Percentiles rank a stretch among this genome's conserved stretches.
phyloP scores from a whole-genome alignment of 2,888 invertebrate genomes.

The Villa cingulata region DNA sequence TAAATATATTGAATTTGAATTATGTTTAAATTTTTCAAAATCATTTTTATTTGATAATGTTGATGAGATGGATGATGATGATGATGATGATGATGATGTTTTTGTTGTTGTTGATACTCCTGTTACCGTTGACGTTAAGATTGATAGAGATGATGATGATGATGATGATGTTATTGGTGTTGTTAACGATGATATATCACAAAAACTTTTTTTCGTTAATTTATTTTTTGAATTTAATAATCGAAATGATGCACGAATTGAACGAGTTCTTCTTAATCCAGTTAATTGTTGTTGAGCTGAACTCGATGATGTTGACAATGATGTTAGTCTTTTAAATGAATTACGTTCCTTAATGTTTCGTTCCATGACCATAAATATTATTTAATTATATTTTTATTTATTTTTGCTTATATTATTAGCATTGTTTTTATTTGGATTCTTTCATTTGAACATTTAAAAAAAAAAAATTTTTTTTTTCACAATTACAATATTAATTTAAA shows the following conservation, averaged over 20 bases:
- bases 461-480: no score
- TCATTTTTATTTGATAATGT: neutral
- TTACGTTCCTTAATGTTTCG: slow-evolving; percentile 14
- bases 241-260: slow-evolving; percentile 55
- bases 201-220: slow-evolving; percentile 21
- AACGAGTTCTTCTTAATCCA: slow-evolving; percentile 46
- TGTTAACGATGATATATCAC: slow-evolving; percentile 2
- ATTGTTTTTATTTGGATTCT: no score
- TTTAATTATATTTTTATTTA: no score
- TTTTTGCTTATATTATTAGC: no score
- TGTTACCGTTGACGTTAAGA: no score
- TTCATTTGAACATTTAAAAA: no score
- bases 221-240: slow-evolving; percentile 50
- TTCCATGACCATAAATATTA: no score
- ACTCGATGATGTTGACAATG: slow-evolving; percentile 1
- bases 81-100: neutral
- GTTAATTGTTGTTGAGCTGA: slow-evolving; percentile 1
- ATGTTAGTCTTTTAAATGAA: slow-evolving; percentile 11
- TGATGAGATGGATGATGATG: neutral
- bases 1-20: slow-evolving; percentile 13
- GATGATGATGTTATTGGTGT: no score
- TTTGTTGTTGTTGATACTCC: neutral
- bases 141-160: no score
- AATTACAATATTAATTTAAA: no score
- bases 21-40: slow-evolving; percentile 20